phyloP scores from a whole-genome alignment of 2,888 invertebrate species.

The Caenorhabditis sulstoni region DNA sequence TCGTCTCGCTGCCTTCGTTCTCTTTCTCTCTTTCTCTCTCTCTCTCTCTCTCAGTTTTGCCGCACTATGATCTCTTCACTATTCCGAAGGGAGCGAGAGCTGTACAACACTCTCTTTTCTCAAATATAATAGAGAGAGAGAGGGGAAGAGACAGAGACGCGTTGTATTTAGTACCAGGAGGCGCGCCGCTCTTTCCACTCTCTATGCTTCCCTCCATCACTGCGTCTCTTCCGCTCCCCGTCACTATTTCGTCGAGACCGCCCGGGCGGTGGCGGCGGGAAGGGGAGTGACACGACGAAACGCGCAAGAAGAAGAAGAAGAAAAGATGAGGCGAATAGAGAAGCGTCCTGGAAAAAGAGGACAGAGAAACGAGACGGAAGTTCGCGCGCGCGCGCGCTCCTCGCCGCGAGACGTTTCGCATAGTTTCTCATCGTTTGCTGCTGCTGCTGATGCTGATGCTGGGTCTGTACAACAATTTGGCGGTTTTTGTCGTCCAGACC shows the following conservation, averaged over 20 bases:
- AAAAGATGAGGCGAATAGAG: neutral
- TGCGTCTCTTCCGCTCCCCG: neutral
- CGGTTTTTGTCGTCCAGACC: no score
- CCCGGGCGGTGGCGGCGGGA: neutral
- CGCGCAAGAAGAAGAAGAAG: no score
- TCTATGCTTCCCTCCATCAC: neutral
- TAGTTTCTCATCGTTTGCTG: no score
- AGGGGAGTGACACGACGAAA: no score
- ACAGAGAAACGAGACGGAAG: constrained; percentile 35
- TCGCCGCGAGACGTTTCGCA: neutral
- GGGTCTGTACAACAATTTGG: no score
- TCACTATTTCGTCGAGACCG: constrained; percentile 18
- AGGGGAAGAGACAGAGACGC: neutral
- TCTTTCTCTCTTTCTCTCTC: constrained; percentile 13
- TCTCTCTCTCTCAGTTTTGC: neutral
- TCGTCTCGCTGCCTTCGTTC: no score
- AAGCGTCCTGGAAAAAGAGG: constrained; percentile 2
- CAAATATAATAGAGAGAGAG: neutral
- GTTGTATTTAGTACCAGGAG: constrained; percentile 5
- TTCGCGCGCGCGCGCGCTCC: constrained; percentile 35
- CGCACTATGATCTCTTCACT: neutral
- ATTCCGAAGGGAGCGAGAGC: neutral
- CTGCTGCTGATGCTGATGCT: no score
- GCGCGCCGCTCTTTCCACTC: neutral
- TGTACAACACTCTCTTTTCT: neutral